Base-by-base conservation (phyloP, 2,113 vertebrate genomes). In the Bufo bufo region DNA sequence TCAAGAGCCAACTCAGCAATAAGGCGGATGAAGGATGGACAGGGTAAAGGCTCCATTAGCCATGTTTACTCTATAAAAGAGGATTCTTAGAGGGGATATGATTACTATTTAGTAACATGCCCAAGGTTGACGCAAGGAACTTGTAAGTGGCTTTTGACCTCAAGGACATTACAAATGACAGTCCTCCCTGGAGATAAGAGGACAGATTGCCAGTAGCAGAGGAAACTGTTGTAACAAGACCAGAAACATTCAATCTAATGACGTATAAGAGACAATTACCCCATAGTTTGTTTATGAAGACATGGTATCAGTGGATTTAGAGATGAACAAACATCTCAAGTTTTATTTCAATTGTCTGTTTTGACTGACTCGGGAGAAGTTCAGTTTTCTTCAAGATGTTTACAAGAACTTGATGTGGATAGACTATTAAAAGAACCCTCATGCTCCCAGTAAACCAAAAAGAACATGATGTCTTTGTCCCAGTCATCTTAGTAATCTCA, bases 141-240 rank as follows among this genome's bases (percentile, higher is more conserved):
- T 86, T 86, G 75, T 86, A 79, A 78, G 85, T 86, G 85, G 75
- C 85, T 86, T 66, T 50, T 86, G 85, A 86, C 85, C 84, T 72
- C 59, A 78, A 86, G 85, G 75, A 79, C 75, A 86, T 45, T 54
- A 33, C 45, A 66, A 78, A 78, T 65, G 47, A 65, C 58, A 54
- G 19, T 83, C 81, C 63, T 83, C 63, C 61, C 47, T n/a, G 59
- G 75, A 79, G 85, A 86, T 86, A 66, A 86, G 75, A 78, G 58
- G 74, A 78, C n/a, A 43, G 11, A 23, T 43, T 47, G 4, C 61
- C 63, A 50, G 63, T 83, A 83, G 81, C 81, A 66, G 81, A 69
- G 81, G 81, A 82, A 82, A 82, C 59, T 12, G 16, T 58, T 58
- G 54, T 80, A 58, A 58, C 19, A 19, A 49, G 58, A 49, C 19